Base-by-base conservation (phyloP, 2,113 vertebrate genomes). In the Poeciliopsis retropinna region DNA sequence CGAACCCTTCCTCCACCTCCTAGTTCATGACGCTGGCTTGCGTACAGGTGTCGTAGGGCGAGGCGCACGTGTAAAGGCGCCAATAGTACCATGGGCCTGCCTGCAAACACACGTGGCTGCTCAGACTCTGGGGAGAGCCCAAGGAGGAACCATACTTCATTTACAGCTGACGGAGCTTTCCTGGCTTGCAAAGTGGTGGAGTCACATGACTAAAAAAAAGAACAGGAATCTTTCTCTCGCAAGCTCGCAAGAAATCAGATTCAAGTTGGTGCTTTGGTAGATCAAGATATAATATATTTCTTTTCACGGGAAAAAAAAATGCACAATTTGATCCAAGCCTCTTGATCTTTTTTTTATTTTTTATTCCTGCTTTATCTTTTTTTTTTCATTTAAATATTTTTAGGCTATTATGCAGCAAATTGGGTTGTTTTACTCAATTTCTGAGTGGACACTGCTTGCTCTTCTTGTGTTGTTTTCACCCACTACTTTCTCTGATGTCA, bases 11-110 rank as follows among this genome's bases (percentile, higher is more conserved):
- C 60, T 66, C 69, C 32, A 28, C 6, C 54, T 14, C 31, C 3
- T n/a, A 57, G 22, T n/a, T 57, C 51, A 30, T 72, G 66, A 87
- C 29, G 29, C 65, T 75, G 71, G 63, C 78, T 61, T 9, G 31
- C 64, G 19, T 69, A 83, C 80, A 91, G 86, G 82, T 85, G 76
- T 85, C n/a, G 76, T 77, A 47, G 27, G 73, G 71, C 67, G 60
- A 61, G 28, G 34, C 73, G 75, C 71, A 54, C 72, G 51, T 32
- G 30, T 32, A 31, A n/a, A n/a, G n/a, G n/a, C n/a, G n/a, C 75
- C 47, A 76, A 63, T 64, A 39, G 44, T 60, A 67, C 39, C 73
- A 57, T 65, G 60, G 61, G 61, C 39, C 51, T 75, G 67, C 39
- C 37, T 75, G 28, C 63, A 70, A 17, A 54, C 75, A 70, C 76